phyloP scores from a whole-genome alignment of 2,113 vertebrate genomes.

The Pygathrix nemaeus region DNA sequence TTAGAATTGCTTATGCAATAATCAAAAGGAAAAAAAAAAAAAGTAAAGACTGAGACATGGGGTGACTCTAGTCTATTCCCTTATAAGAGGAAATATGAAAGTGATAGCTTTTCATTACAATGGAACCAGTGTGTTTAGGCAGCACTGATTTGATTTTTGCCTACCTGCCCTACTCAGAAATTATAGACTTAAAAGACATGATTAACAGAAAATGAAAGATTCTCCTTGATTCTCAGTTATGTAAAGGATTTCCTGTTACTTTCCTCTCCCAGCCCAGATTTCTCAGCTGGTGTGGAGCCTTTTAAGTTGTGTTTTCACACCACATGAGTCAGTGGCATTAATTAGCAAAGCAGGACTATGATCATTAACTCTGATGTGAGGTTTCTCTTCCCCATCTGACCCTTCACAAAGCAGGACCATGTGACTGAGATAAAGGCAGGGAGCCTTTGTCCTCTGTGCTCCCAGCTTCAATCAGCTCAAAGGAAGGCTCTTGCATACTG shows the following conservation, averaged over 20 bases:
- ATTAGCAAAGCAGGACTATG: constrained; percentile 66
- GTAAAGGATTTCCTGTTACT: constrained; percentile 39
- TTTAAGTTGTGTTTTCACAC: constrained; percentile 69
- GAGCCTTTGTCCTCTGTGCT: constrained; percentile 41
- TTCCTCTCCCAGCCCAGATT: background rate
- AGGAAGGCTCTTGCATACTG: background rate
- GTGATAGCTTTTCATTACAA: constrained; percentile 41
- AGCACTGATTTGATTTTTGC: constrained; percentile 29
- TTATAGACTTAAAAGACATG: constrained; percentile 59
- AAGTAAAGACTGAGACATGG: background rate
- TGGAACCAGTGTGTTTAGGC: background rate
- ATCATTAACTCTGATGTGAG: constrained; percentile 69
- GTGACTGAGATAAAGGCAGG: constrained; percentile 10
- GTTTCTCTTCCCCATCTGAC: constrained; percentile 6
- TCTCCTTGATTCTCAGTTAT: constrained; percentile 71
- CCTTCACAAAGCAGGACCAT: constrained; percentile 43
- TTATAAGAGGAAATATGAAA: background rate
- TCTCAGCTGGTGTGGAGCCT: constrained; percentile 63
- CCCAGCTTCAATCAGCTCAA: constrained; percentile 49
- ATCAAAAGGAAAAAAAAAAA: constrained; percentile 9
- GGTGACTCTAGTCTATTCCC: background rate
- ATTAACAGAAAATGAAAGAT: constrained; percentile 78
- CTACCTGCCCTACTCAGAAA: constrained; percentile 38
- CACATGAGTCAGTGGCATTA: constrained; percentile 67
- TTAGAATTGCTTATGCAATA: constrained; percentile 5